Conservation (phyloP, 2,888 invertebrate species). For the Bombylius discolor region DNA sequence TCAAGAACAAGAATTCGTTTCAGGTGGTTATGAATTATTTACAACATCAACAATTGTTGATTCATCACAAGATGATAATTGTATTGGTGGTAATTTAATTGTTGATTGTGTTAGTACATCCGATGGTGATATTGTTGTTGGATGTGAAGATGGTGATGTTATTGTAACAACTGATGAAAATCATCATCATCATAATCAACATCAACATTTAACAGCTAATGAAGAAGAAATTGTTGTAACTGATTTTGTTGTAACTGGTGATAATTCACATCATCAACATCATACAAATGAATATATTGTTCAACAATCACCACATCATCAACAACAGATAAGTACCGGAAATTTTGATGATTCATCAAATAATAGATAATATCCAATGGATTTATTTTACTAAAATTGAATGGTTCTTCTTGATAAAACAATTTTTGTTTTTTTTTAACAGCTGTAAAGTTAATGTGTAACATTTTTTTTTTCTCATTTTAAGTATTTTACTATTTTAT, state of each 20-base stretch:
- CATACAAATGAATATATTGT: background rate
- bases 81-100: background rate
- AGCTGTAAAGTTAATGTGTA: too few species aligned
- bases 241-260: background rate
- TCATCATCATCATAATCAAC: too few species aligned
- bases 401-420: too few species aligned
- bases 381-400: background rate
- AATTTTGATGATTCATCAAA: background rate
- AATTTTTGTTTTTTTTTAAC: too few species aligned
- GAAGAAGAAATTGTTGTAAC: background rate
- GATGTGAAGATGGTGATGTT: too few species aligned
- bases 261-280: background rate
- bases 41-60: slow-evolving; percentile 6
- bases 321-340: background rate
- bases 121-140: too few species aligned
- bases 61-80: background rate
- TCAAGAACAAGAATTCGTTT: background rate
- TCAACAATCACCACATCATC: background rate
- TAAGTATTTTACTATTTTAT: too few species aligned
- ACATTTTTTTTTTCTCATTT: too few species aligned
- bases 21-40: slow-evolving; percentile 6
- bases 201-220: background rate
- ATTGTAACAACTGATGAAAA: background rate
- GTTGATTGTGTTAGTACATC: background rate
- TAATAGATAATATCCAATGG: background rate